Evolutionary conservation across 2,113 vertebrate species (phyloP).

Genomic region (Tupaia chinensis): DNA sequence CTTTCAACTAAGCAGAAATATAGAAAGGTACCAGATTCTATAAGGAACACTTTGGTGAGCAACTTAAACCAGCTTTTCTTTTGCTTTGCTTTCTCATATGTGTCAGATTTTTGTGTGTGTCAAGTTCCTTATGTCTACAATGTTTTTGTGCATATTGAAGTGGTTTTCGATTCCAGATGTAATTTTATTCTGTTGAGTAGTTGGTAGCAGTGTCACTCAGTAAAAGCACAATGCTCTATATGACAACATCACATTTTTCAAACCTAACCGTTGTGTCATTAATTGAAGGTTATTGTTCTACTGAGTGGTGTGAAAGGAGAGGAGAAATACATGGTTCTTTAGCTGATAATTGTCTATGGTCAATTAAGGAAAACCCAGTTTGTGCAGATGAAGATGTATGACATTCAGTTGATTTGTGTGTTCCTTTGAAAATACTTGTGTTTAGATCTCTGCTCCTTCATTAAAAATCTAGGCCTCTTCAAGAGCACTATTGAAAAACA

Average conservation of each 20-base stretch:
- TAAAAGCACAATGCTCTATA: constrained; percentile 72
- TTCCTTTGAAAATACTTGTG: constrained; percentile 70
- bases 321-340: constrained; percentile 72
- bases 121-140: constrained; percentile 70
- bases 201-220: constrained; percentile 79
- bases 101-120: constrained; percentile 62
- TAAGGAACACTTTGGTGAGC: constrained; percentile 71
- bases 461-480: constrained; percentile 53
- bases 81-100: constrained; percentile 71
- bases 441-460: constrained; percentile 66
- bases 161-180: constrained; percentile 76
- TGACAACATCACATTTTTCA: constrained; percentile 82
- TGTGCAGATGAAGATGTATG: constrained; percentile 71
- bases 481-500: constrained; percentile 47
- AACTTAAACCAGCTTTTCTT: constrained; percentile 72
- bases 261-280: constrained; percentile 82
- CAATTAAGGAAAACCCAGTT: constrained; percentile 74
- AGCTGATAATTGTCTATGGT: constrained; percentile 79
- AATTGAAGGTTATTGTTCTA: constrained; percentile 83
- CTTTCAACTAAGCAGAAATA: constrained; percentile 69
- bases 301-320: constrained; percentile 75
- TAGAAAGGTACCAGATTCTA: constrained; percentile 73
- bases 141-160: constrained; percentile 70
- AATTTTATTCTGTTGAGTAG: constrained; percentile 77
- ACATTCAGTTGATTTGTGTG: constrained; percentile 67